A percentile compares a stretch with the other conserved stretches of the same genome.
These are phyloP conservation scores for Aphidius colemani DNA, from an alignment of 2,888 invertebrate species.

Conservation along the genomic window DNA sequence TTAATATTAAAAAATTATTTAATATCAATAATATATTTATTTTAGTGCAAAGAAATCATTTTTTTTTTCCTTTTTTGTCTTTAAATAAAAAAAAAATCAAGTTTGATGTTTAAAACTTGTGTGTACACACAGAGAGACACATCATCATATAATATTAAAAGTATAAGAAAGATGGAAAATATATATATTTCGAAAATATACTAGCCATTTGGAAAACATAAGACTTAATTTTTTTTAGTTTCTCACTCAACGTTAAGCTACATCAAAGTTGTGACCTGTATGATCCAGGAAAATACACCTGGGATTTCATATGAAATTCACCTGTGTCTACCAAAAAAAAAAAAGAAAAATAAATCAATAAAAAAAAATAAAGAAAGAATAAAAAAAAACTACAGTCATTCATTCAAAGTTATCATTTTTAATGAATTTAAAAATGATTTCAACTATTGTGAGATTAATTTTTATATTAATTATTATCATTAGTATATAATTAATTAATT, in stretches of 20 bases:
- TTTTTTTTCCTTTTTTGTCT: neutral
- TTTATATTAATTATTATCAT: too few relatives aligned
- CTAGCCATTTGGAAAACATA: conserved; percentile 51
- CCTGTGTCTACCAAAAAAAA: neutral
- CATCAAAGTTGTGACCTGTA: conserved; percentile 7
- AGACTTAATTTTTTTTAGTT: conserved; percentile 36
- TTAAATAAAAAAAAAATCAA: neutral
- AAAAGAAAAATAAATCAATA: neutral
- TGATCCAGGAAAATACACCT: neutral
- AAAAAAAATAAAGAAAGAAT: neutral
- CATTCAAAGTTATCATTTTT: too few relatives aligned
- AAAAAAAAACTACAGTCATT: too few relatives aligned
- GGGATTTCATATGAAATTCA: neutral
- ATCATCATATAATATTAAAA: conserved; percentile 42
- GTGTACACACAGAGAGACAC: conserved; percentile 36
- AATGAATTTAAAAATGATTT: too few relatives aligned
- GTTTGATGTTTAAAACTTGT: neutral
- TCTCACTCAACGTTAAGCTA: neutral
- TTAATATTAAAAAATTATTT: too few relatives aligned
- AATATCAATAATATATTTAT: neutral
- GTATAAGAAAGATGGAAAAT: conserved; percentile 26
- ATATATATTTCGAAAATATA: too few relatives aligned
- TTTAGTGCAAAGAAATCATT: neutral
- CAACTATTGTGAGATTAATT: too few relatives aligned
- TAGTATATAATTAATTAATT: too few relatives aligned